phyloP scores from a whole-genome alignment of 2,888 invertebrate species.

The Sarcophaga subvicina region DNA sequence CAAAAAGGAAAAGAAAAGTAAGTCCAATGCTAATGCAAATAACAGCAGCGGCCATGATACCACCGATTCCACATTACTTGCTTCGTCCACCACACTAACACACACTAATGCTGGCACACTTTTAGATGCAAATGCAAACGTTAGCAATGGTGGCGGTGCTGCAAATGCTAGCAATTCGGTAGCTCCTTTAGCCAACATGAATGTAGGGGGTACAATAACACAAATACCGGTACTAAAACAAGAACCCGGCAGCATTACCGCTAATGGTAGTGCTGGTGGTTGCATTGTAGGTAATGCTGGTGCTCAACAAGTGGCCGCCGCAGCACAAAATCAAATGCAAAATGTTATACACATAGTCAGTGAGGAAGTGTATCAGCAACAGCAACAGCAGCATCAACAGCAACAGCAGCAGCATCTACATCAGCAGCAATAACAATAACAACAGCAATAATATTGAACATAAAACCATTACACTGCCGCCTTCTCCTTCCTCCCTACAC shows the following conservation, averaged over 20 bases:
- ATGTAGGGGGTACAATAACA: conserved; percentile 59
- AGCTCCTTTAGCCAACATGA: conserved; percentile 66
- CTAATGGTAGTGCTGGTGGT: conserved; percentile 51
- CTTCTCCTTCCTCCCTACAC: neutral
- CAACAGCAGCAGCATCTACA: conserved; percentile 71
- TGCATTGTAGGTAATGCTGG: conserved; percentile 63
- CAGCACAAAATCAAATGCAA: conserved; percentile 70
- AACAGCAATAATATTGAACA: conserved; percentile 72
- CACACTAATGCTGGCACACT: conserved; percentile 47
- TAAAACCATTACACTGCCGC: conserved; percentile 1
- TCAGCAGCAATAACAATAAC: conserved; percentile 77
- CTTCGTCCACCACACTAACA: conserved; percentile 62
- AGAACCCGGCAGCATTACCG: conserved; percentile 55
- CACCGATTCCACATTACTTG: conserved; percentile 53
- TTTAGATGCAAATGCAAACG: conserved; percentile 38
- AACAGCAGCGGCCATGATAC: conserved; percentile 69
- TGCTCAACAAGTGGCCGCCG: conserved; percentile 54
- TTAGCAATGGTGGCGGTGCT: conserved; percentile 11
- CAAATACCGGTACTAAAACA: conserved; percentile 69
- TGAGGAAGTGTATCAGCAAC: conserved; percentile 76
- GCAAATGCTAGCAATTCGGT: conserved; percentile 67
- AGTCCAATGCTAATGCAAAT: conserved; percentile 73
- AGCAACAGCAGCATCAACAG: conserved; percentile 73
- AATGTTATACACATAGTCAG: conserved; percentile 79
- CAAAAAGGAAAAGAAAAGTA: conserved; percentile 82